phyloP scores from a whole-genome alignment of 1,140 invertebrate species.

The Euwallacea similis region DNA sequence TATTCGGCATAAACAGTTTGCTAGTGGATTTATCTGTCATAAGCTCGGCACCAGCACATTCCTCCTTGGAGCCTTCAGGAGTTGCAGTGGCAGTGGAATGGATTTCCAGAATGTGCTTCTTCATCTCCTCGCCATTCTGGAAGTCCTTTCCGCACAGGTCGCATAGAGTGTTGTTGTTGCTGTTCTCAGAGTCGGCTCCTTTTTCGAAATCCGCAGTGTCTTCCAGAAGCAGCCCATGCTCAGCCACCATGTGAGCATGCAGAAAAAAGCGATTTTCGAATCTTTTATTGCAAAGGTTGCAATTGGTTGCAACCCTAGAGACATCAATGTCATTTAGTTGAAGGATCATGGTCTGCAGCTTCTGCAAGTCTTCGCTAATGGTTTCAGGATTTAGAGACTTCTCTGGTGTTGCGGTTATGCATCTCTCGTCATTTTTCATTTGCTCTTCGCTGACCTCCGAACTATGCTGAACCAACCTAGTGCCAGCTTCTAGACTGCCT shows the following conservation, averaged over 20 bases:
- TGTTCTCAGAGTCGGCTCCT: constrained; percentile 47
- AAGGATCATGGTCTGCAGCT: constrained; percentile 88
- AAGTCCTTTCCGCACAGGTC: constrained; percentile 64
- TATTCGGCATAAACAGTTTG: constrained; percentile 38
- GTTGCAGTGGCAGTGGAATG: constrained; percentile 52
- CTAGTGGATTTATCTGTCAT: constrained; percentile 29
- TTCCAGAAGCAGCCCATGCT: constrained; percentile 57
- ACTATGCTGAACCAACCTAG: not conserved
- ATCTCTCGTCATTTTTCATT: constrained; percentile 48
- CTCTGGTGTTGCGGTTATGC: constrained; percentile 36
- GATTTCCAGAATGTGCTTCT: constrained; percentile 62
- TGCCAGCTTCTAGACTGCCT: constrained; percentile 22
- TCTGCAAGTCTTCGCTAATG: constrained; percentile 79
- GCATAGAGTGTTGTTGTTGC: constrained; percentile 53
- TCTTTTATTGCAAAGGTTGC: constrained; percentile 63
- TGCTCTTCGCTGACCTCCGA: constrained; percentile 51
- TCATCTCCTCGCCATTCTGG: constrained; percentile 57
- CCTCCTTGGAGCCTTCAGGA: constrained; percentile 33
- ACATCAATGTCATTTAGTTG: constrained; percentile 79
- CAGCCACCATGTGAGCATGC: constrained; percentile 63
- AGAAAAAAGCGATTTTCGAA: constrained; percentile 63
- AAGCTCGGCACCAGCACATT: constrained; percentile 21
- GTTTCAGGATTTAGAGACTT: constrained; percentile 55
- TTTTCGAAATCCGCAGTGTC: constrained; percentile 48
- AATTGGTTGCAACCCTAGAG: constrained; percentile 60